Conservation (phyloP, 2,113 vertebrate species). For the Donacobius atricapilla region DNA sequence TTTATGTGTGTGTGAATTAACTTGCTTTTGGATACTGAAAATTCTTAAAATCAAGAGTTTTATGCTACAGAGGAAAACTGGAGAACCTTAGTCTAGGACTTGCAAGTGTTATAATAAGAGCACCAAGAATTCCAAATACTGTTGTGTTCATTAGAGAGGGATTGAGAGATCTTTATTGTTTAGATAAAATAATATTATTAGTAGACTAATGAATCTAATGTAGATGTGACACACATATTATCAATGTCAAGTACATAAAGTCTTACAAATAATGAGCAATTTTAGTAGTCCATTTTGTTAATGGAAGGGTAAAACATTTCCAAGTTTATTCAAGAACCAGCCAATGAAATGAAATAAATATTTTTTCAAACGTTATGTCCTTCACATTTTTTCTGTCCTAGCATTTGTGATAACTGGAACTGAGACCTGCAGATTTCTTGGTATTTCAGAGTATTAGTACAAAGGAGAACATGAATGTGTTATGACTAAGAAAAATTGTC, state of each 20-base stretch:
- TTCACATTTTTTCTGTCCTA: neutral
- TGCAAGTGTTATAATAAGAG: neutral
- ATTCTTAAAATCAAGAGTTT: neutral
- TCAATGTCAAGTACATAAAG: neutral
- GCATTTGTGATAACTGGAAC: neutral
- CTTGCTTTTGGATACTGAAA: neutral
- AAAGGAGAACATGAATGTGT: neutral
- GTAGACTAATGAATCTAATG: neutral
- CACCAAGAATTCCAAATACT: neutral
- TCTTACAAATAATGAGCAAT: neutral
- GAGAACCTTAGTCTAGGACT: neutral
- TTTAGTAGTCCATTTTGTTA: neutral
- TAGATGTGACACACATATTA: neutral
- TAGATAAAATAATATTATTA: neutral
- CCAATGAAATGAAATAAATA: neutral
- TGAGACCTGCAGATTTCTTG: neutral
- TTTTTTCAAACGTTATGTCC: neutral
- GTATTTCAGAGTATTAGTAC: neutral
- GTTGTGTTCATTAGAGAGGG: neutral
- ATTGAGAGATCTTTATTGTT: neutral
- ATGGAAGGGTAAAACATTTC: neutral
- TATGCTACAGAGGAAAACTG: neutral
- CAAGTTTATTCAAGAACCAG: neutral
- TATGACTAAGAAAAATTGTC: neutral
- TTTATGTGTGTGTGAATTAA: neutral